These are phyloP conservation scores for Vanessa atalanta DNA, from an alignment of 1,140 invertebrate species.

Conservation along the genomic window DNA sequence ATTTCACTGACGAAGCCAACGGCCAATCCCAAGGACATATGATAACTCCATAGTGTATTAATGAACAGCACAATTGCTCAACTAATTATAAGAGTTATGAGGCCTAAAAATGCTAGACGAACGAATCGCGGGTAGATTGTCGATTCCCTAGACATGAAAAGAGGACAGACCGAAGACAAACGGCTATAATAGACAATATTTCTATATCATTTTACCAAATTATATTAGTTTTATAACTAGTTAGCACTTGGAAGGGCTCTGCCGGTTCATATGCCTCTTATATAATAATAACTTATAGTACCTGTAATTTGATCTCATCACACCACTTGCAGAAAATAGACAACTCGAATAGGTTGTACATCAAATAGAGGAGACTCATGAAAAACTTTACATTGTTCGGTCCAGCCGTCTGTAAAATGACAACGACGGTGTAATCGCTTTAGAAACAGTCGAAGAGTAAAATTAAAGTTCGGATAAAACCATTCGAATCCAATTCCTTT, in stretches of 20 bases:
- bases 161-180: too few relatives aligned
- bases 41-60: too few relatives aligned
- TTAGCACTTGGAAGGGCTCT: neutral
- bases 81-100: too few relatives aligned
- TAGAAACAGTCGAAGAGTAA: neutral
- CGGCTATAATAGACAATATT: too few relatives aligned
- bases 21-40: too few relatives aligned
- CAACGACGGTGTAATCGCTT: neutral
- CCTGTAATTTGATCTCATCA: constrained; percentile 59
- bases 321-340: constrained; percentile 61
- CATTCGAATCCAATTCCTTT: neutral
- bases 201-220: too few relatives aligned
- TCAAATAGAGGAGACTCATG: constrained; percentile 55
- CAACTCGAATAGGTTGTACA: constrained; percentile 55
- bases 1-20: too few relatives aligned
- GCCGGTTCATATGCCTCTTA: neutral
- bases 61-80: too few relatives aligned
- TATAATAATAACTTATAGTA: constrained; percentile 9
- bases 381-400: constrained; percentile 49
- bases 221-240: neutral
- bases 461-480: neutral
- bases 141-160: too few relatives aligned
- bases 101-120: too few relatives aligned
- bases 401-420: constrained; percentile 49
- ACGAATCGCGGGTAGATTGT: too few relatives aligned